These are phyloP conservation scores for Parus major DNA, from an alignment of 2,113 vertebrate genomes.

Conservation along the genomic window DNA sequence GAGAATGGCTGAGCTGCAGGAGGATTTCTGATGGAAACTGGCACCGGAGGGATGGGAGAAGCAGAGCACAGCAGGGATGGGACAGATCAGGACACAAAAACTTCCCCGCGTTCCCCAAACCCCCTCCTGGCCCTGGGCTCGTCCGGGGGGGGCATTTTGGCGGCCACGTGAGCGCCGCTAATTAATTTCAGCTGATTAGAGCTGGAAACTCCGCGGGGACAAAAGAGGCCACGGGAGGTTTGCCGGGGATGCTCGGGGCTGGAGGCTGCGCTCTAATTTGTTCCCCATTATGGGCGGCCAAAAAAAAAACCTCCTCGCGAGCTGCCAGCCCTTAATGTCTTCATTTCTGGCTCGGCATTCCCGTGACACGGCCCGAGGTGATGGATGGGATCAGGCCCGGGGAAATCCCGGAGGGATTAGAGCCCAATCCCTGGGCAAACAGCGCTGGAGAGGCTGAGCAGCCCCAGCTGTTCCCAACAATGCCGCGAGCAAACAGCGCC, in stretches of 20 bases:
- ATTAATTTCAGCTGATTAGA: constrained; percentile 34
- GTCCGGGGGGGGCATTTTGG: not conserved
- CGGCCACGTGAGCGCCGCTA: not conserved
- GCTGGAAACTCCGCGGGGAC: not conserved
- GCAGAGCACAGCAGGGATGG: not conserved
- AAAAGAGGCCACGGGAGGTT: not conserved
- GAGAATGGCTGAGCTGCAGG: too few relatives aligned
- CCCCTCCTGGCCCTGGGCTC: not conserved
- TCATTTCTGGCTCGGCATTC: not conserved
- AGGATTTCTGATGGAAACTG: too few relatives aligned
- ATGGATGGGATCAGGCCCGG: constrained; percentile 15
- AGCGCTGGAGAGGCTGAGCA: constrained; percentile 70
- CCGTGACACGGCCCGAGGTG: not conserved
- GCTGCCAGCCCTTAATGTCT: constrained; percentile 44
- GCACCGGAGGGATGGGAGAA: not conserved
- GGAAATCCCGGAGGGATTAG: constrained; percentile 75
- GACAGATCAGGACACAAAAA: not conserved
- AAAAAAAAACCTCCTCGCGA: not conserved
- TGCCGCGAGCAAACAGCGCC: constrained; percentile 79
- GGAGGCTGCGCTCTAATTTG: constrained; percentile 31
- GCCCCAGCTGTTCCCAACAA: constrained; percentile 80
- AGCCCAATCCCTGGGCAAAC: constrained; percentile 79
- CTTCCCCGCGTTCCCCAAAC: accelerated
- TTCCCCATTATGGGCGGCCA: not conserved
- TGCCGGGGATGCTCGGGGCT: not conserved